These are phyloP conservation scores for Simalia tracyae DNA, from an alignment of 2,797 vertebrate species.

Conservation along the genomic window DNA sequence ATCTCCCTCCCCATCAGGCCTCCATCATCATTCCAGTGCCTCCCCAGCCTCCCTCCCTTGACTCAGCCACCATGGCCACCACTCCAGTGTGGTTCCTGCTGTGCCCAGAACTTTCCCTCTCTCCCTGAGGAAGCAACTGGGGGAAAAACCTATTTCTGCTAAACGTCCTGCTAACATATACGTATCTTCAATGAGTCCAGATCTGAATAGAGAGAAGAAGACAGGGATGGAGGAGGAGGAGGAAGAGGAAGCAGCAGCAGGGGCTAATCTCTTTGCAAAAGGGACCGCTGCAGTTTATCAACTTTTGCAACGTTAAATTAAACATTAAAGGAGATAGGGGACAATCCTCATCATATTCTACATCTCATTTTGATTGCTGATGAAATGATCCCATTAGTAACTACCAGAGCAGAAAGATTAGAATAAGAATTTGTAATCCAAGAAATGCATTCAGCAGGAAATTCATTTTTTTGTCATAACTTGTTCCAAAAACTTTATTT, in stretches of 20 bases:
- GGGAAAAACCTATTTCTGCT: no score
- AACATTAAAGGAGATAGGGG: background rate
- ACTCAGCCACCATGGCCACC: no score
- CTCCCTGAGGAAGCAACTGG: no score
- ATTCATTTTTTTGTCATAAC: background rate
- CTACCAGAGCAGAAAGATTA: background rate
- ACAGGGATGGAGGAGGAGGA: background rate
- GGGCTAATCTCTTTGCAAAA: background rate
- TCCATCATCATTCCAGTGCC: no score
- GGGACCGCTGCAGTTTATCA: background rate
- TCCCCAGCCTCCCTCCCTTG: no score
- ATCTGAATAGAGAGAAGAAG: no score
- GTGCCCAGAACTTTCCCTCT: no score
- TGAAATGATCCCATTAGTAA: background rate
- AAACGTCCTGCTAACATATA: no score
- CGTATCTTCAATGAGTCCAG: no score
- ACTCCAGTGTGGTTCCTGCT: no score
- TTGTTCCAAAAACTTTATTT: background rate
- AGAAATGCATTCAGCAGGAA: background rate
- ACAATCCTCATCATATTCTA: background rate
- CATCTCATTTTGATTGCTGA: background rate
- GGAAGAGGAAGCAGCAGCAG: no score
- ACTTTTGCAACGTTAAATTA: background rate
- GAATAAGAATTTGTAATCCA: background rate
- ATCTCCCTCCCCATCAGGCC: no score